Percentiles rank a stretch among this genome's conserved stretches.
Conservation (phyloP, 2,888 invertebrate genomes). For the Lepas anatifera region DNA sequence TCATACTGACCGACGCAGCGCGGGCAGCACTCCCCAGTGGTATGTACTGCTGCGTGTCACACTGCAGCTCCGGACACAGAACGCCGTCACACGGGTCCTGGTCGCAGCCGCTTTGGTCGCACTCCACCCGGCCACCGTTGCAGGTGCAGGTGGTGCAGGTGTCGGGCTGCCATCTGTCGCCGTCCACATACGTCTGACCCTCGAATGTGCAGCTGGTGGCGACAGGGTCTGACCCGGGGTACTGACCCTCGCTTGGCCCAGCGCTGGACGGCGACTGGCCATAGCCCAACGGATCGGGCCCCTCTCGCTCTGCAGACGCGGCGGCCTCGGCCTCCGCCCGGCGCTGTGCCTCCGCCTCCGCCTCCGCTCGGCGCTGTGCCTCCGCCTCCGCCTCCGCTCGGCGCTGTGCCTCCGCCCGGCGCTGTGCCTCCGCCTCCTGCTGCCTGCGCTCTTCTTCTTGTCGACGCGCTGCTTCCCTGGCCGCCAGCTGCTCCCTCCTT, state of each 20-base stretch:
- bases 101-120: slow-evolving; percentile 32
- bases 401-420: background rate
- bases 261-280: background rate
- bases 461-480: background rate
- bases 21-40: slow-evolving; percentile 38
- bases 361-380: background rate
- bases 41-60: slow-evolving; percentile 33
- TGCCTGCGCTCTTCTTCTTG: background rate
- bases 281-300: no score
- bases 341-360: background rate
- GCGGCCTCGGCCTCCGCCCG: background rate
- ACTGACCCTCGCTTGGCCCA: background rate
- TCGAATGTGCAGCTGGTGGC: slow-evolving; percentile 45
- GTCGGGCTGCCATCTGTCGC: slow-evolving; percentile 54
- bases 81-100: slow-evolving; percentile 37
- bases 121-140: slow-evolving; percentile 46
- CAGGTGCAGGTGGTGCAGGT: slow-evolving; percentile 63
- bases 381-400: background rate
- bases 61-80: slow-evolving; percentile 36
- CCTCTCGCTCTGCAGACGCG: slow-evolving; percentile 8
- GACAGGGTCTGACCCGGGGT: no score
- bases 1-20: slow-evolving; percentile 34
- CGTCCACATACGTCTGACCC: slow-evolving; percentile 49
- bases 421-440: background rate
- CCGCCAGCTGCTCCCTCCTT: background rate